These are phyloP conservation scores for Condylura cristata DNA, from an alignment of 2,113 vertebrate species.

Conservation along the genomic window DNA sequence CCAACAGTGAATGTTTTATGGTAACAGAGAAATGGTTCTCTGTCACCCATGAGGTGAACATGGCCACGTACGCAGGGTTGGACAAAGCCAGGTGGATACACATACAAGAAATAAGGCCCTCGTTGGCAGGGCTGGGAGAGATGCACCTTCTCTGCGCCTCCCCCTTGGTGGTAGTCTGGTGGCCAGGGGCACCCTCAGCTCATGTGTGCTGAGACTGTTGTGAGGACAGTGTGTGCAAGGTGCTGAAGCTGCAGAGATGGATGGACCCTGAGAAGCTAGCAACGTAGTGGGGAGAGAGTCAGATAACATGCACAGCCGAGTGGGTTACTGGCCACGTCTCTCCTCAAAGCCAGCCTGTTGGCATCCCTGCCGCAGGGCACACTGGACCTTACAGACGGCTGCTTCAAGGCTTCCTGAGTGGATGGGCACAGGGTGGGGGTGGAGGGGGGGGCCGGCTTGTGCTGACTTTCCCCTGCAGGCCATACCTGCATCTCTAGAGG, in stretches of 20 bases:
- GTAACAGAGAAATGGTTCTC: not conserved
- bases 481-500: not conserved
- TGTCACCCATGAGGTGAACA: not conserved
- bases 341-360: not conserved
- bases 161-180: not conserved
- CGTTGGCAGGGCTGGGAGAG: no score
- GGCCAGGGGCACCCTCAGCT: not conserved
- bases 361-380: not conserved
- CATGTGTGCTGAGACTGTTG: not conserved
- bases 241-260: not conserved
- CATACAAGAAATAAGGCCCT: not conserved
- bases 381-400: not conserved
- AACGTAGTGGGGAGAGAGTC: not conserved
- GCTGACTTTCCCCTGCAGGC: no score
- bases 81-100: not conserved
- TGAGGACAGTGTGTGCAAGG: not conserved
- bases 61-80: not conserved
- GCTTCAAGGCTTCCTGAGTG: not conserved
- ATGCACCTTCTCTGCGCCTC: not conserved
- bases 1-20: not conserved
- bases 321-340: rapidly evolving
- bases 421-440: rapidly evolving
- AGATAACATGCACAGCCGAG: not conserved
- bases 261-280: not conserved
- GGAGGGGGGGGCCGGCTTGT: not conserved